Evolutionary conservation across 2,113 vertebrate species (phyloP).

Genomic region (Lepisosteus osseus): DNA sequence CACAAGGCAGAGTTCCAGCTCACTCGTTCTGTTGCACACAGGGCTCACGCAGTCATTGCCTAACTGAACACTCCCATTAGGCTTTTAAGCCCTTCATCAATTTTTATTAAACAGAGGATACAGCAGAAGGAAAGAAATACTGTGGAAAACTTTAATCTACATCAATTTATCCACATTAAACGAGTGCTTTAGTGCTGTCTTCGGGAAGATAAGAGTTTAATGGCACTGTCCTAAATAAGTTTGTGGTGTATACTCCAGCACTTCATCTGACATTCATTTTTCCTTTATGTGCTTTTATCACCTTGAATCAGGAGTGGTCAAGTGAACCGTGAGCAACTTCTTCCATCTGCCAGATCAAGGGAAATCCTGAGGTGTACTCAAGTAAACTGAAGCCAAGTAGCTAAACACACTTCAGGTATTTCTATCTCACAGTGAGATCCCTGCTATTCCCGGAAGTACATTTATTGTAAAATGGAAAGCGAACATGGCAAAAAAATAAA

Average conservation of each 20-base stretch:
- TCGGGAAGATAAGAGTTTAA: constrained; percentile 34
- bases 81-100: constrained; percentile 42
- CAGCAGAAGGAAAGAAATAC: constrained; percentile 23
- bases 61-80: constrained; percentile 31
- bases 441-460: constrained; percentile 27
- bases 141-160: constrained; percentile 25
- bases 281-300: constrained; percentile 75
- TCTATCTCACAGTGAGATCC: background rate
- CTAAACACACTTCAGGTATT: constrained; percentile 17
- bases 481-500: too few relatives aligned
- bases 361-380: constrained; percentile 42
- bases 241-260: constrained; percentile 53
- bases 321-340: constrained; percentile 48
- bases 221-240: constrained; percentile 56
- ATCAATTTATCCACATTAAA: constrained; percentile 54
- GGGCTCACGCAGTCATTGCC: constrained; percentile 12
- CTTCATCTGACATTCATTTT: constrained; percentile 66
- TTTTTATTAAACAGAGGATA: constrained; percentile 31
- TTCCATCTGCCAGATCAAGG: constrained; percentile 46
- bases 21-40: constrained; percentile 24
- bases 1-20: constrained; percentile 31
- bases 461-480: constrained; percentile 21
- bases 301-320: constrained; percentile 53
- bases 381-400: constrained; percentile 44
- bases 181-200: constrained; percentile 21